Evolutionary conservation across 2,888 invertebrate genomes (phyloP).

Genomic region (Meiosimyza platycephala): DNA sequence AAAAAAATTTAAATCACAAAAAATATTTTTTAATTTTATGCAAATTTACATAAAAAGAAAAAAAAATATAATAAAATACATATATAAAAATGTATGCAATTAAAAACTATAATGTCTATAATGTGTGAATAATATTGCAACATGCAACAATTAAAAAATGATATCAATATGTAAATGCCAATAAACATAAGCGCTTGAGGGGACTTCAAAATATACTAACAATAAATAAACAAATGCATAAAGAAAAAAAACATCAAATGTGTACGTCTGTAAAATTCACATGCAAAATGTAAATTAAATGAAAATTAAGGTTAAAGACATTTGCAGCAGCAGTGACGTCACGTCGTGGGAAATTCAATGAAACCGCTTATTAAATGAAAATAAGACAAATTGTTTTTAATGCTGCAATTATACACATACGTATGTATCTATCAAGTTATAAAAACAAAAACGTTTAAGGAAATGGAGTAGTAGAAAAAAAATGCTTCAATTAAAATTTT

Average conservation of each 20-base stretch:
- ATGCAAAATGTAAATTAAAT: slow-evolving; percentile 14
- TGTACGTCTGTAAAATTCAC: neutral
- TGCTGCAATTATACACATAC: no score
- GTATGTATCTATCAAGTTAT: no score
- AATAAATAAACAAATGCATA: neutral
- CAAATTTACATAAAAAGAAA: neutral
- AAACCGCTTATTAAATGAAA: no score
- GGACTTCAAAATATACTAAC: neutral
- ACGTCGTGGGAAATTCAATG: no score
- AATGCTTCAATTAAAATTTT: neutral
- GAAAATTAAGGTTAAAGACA: slow-evolving; percentile 21
- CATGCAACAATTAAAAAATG: neutral
- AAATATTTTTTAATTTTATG: neutral
- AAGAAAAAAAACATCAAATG: neutral
- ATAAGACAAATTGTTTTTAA: no score
- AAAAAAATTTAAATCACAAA: neutral
- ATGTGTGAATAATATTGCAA: neutral
- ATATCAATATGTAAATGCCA: neutral
- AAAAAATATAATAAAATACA: neutral
- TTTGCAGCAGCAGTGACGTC: neutral
- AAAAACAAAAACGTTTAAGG: no score
- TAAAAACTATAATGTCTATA: neutral
- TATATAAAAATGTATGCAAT: neutral
- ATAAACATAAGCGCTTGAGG: neutral
- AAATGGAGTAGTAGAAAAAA: neutral